Conservation (phyloP, 2,113 vertebrate species). For the Melanerpes formicivorus region DNA sequence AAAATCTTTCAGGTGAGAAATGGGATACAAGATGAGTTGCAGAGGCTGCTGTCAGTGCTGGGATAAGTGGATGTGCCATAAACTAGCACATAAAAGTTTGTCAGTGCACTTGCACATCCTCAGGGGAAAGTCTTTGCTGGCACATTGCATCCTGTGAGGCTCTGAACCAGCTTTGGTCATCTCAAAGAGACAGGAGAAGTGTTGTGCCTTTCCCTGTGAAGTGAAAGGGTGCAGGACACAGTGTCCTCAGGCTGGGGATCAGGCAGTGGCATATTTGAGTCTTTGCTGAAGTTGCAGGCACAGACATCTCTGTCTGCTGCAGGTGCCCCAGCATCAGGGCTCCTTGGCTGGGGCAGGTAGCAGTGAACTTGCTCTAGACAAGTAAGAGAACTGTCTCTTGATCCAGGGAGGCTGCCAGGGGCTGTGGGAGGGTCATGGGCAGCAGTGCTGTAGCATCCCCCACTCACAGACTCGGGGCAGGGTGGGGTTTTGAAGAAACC, state of each 20-base stretch:
- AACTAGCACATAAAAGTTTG: rapidly evolving
- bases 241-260: not conserved
- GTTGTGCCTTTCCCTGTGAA: too few relatives aligned
- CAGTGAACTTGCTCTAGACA: rapidly evolving
- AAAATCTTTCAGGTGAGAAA: not conserved
- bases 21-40: not conserved
- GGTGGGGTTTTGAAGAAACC: too few relatives aligned
- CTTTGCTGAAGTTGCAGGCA: rapidly evolving
- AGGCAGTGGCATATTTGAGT: not conserved
- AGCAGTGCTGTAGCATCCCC: not conserved
- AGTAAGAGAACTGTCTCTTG: not conserved
- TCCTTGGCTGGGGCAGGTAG: not conserved
- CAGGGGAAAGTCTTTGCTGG: not conserved
- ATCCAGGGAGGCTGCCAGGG: not conserved
- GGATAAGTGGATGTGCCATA: not conserved
- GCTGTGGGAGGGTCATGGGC: too few relatives aligned
- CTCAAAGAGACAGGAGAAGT: too few relatives aligned
- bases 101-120: not conserved
- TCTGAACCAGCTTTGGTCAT: not conserved
- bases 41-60: not conserved
- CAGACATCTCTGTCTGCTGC: not conserved
- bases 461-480: too few relatives aligned
- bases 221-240: too few relatives aligned
- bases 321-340: not conserved
- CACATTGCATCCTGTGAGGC: not conserved